Evolutionary conservation across 1,140 invertebrate species (phyloP).

Genomic region (Pemphigus obesinymphae): DNA sequence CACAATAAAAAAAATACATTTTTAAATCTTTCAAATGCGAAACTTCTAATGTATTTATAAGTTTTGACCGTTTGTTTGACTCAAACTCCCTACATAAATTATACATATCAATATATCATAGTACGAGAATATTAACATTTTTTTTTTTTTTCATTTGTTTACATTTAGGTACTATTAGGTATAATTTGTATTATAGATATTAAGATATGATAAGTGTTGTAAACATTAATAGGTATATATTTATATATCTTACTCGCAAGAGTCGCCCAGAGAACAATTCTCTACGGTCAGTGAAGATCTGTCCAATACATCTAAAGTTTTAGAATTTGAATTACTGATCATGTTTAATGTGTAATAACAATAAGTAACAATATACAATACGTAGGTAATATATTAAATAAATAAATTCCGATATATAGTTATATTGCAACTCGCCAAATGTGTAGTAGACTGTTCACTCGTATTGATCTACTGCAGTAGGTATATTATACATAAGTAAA

Average conservation of each 20-base stretch:
- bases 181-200: neutral
- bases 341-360: neutral
- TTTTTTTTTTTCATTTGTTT: no score
- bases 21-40: conserved; percentile 31
- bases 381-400: neutral
- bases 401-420: no score
- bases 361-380: neutral
- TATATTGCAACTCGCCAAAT: no score
- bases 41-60: conserved; percentile 1
- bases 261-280: neutral
- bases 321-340: neutral
- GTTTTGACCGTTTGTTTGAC: neutral
- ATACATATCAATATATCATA: neutral
- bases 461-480: no score
- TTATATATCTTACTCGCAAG: neutral
- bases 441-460: no score
- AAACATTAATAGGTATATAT: neutral
- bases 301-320: neutral
- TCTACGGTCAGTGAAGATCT: neutral
- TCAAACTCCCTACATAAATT: neutral
- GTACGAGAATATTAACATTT: no score
- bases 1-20: conserved; percentile 31
- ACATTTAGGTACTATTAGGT: no score
- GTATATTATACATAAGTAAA: no score
- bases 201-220: no score